Percentiles rank a stretch among this genome's conserved stretches.
phyloP scores from a whole-genome alignment of 2,797 vertebrate genomes.

The Dendrocincla tyrannina region DNA sequence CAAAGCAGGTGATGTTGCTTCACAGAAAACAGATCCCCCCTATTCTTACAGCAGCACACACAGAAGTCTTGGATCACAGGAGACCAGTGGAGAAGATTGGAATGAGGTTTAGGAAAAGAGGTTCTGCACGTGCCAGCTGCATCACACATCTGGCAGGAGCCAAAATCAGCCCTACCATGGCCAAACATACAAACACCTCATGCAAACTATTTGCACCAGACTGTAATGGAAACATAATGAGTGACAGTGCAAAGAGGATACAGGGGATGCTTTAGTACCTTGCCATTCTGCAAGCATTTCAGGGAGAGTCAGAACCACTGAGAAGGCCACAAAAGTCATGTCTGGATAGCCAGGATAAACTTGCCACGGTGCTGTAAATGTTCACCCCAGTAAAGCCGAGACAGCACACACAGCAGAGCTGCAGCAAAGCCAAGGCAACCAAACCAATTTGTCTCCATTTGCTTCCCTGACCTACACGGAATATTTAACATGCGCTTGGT shows the following conservation, averaged over 20 bases:
- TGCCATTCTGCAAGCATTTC: not conserved
- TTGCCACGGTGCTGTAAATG: conserved; percentile 21
- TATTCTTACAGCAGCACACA: not conserved
- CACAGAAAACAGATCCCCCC: not conserved
- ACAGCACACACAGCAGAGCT: not conserved
- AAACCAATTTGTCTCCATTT: conserved; percentile 62
- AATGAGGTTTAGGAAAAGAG: not conserved
- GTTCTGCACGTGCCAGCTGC: not conserved
- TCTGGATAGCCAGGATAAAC: not conserved
- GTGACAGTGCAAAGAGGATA: not conserved
- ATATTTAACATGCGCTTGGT: conserved; percentile 39
- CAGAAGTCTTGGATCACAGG: too few relatives aligned
- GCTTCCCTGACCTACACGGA: conserved; percentile 41
- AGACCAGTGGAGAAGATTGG: not conserved
- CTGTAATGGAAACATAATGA: not conserved
- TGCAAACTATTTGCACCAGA: not conserved
- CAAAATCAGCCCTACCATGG: not conserved
- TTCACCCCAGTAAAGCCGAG: conserved; percentile 51
- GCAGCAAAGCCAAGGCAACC: conserved; percentile 17
- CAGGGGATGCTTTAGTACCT: not conserved
- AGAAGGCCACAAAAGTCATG: not conserved
- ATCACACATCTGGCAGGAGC: not conserved
- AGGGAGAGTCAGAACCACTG: not conserved
- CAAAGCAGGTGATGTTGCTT: not conserved
- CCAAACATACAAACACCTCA: not conserved